Percentiles rank a stretch among this genome's conserved stretches.
These are phyloP conservation scores for Noctuana brunneofusca DNA, from an alignment of 2,888 invertebrate species.

Conservation along the genomic window DNA sequence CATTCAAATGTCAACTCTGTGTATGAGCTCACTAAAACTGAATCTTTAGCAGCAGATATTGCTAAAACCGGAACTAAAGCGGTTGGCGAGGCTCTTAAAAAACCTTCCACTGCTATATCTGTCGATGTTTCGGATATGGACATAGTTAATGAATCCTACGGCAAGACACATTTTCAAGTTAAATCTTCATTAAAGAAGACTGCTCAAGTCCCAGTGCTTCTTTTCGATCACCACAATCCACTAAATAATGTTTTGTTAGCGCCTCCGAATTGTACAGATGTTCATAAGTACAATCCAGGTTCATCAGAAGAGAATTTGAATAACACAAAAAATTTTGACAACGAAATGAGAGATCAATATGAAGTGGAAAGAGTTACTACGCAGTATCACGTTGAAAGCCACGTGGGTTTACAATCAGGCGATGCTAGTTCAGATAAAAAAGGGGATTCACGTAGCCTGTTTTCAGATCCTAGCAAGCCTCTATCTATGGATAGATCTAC, in stretches of 20 bases:
- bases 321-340: conserved; percentile 10
- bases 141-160: conserved; percentile 6
- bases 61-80: conserved; percentile 5
- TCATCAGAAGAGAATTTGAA: conserved; percentile 32
- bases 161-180: not conserved
- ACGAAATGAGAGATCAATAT: conserved; percentile 33
- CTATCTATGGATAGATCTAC: conserved; percentile 48
- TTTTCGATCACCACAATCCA: conserved; percentile 67
- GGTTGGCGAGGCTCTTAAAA: conserved; percentile 19
- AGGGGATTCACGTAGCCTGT: conserved; percentile 37
- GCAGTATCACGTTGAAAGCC: conserved; percentile 36
- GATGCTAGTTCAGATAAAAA: conserved; percentile 39
- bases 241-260: conserved; percentile 60
- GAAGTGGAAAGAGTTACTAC: conserved; percentile 31
- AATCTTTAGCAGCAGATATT: conserved; percentile 32
- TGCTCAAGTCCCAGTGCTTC: conserved; percentile 44
- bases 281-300: conserved; percentile 57
- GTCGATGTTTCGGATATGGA: conserved; percentile 26
- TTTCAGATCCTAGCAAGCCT: conserved; percentile 44
- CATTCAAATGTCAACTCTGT: conserved; percentile 45
- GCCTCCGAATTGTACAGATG: conserved; percentile 43
- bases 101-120: conserved; percentile 9
- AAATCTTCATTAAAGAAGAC: conserved; percentile 16
- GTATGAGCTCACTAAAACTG: conserved; percentile 38
- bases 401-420: conserved; percentile 38